Percentiles rank a stretch among this genome's conserved stretches.
Conservation (phyloP, 2,113 vertebrate species). For the Cinclus mexicanus region DNA sequence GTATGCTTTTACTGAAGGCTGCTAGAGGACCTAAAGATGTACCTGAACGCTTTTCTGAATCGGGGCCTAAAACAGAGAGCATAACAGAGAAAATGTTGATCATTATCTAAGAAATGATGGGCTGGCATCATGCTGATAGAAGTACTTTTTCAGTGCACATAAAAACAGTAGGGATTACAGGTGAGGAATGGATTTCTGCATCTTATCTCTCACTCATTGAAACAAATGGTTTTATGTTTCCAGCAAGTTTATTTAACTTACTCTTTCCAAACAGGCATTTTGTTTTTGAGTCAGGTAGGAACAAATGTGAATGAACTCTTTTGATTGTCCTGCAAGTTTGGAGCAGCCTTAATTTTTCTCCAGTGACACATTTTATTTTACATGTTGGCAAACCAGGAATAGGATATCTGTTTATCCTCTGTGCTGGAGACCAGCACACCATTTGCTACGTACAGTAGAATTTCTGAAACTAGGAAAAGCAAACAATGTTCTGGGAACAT, state of each 20-base stretch:
- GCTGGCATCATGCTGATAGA: constrained; percentile 36
- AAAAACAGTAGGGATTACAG: constrained; percentile 46
- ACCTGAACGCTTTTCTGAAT: constrained; percentile 35
- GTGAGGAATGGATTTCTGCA: constrained; percentile 31
- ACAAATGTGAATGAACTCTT: background rate
- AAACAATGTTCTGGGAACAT: background rate
- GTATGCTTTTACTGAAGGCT: background rate
- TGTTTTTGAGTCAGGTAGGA: background rate
- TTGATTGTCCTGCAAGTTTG: background rate
- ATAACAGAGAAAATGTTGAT: constrained; percentile 36
- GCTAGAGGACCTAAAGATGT: background rate
- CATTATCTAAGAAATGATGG: constrained; percentile 44
- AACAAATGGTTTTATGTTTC: constrained; percentile 24
- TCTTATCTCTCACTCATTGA: constrained; percentile 7
- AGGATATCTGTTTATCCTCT: background rate
- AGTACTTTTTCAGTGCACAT: constrained; percentile 31
- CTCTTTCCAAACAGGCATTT: background rate
- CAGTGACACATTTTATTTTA: background rate
- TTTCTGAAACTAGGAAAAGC: constrained; percentile 12
- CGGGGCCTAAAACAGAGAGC: background rate
- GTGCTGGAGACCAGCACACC: background rate
- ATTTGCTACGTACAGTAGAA: background rate
- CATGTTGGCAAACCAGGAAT: background rate
- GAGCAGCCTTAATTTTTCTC: background rate
- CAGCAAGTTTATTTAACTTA: constrained; percentile 23